A percentile compares a stretch with the other conserved stretches of the same genome.
Evolutionary conservation across 2,888 invertebrate genomes (phyloP).

Genomic region (Ceraclea dissimilis): DNA sequence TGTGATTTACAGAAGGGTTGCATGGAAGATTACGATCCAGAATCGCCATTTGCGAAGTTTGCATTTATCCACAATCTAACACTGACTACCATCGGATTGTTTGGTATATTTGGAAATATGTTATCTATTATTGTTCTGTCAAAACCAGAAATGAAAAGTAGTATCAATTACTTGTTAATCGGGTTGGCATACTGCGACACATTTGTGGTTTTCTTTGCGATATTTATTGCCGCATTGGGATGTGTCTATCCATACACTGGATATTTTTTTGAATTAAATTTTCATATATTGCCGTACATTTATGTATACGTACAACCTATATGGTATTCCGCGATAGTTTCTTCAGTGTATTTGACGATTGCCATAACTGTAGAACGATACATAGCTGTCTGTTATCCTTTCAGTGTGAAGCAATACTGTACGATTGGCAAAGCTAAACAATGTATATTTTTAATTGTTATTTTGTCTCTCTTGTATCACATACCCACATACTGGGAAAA

Average conservation of each 20-base stretch:
- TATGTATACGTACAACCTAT: neutral
- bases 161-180: neutral
- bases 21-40: neutral
- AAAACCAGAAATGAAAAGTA: constrained; percentile 4
- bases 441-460: neutral
- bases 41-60: neutral
- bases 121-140: constrained; percentile 1
- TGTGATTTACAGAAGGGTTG: constrained; percentile 2
- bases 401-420: neutral
- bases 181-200: constrained; percentile 1
- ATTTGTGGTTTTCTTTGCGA: constrained; percentile 2
- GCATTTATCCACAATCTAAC: neutral
- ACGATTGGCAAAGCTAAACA: neutral
- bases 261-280: neutral
- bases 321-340: constrained; percentile 1
- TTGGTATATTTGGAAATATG: neutral
- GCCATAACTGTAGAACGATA: neutral
- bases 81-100: neutral
- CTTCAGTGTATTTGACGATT: constrained; percentile 3
- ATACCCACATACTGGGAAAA: constrained; percentile 4
- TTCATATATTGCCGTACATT: neutral
- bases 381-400: constrained; percentile 1
- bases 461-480: neutral
- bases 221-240: neutral
- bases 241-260: neutral